Evolutionary conservation across 2,113 vertebrate genomes (phyloP), one percentile per base, ranked within the genome.

Genomic region (Poeciliopsis prolifica): DNA sequence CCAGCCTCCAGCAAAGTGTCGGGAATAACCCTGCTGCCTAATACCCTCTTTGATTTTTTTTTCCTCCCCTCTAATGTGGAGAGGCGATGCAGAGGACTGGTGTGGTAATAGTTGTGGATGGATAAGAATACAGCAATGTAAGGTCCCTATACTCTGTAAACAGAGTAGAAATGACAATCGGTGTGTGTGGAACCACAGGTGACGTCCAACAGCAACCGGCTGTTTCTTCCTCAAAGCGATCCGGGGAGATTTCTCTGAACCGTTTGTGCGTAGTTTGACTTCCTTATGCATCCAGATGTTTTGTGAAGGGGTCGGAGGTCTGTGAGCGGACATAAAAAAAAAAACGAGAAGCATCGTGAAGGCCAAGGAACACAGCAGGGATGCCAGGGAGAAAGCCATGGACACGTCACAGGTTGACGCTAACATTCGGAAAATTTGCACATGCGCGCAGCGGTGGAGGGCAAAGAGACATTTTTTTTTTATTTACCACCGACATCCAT

Each of bases 41-140:
- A 97, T 96, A 95, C 95, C 95, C 93, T 93, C 94, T 97, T 97
- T 97, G 96, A 97, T 97, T 96, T 94, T 92, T 93, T 33, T 33
- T 33, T 29, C 29, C 29, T 3, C 31, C 35, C 81, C 80, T 85
- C 76, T 48, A 76, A 72, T 82, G 84, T 82, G 89, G 90, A 89
- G 90, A 88, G 88, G 81, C 84, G 74, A 88, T 86, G 90, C 82
- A 61, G 86, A 89, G 82, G 75, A 85, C 86, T 87, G 88, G 77
- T 70, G 81, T 74, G 86, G 82, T 83, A 83, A 80, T 82, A 87
- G 81, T 83, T 87, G 14, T 70, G 87, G 82, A 78, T 68, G 86
- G 81, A 90, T 77, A 79, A 75, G 78, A 84, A 83, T 74, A 60
- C 75, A 76, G 29, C 69, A 75, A 89, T 81, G 80, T 77, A 60